A percentile compares a stretch with the other conserved stretches of the same genome.
Conservation (phyloP, 1,140 invertebrate genomes). For the Drosophila serrata region DNA sequence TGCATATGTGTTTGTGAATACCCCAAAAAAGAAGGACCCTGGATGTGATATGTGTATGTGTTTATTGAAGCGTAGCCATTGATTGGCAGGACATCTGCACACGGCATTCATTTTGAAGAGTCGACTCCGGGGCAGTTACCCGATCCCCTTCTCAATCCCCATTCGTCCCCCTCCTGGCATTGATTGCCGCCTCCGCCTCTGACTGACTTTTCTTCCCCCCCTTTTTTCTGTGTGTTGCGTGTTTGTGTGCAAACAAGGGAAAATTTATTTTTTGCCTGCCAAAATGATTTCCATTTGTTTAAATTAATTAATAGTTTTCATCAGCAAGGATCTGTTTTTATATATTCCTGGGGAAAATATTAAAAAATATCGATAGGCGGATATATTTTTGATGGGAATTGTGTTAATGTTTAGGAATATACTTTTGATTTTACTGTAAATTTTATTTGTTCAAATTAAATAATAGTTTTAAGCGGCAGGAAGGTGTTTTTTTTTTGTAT, state of each 20-base stretch:
- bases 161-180: background rate
- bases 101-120: slow-evolving; percentile 84
- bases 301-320: slow-evolving; percentile 74
- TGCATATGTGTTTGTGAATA: slow-evolving; percentile 31
- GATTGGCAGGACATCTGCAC: slow-evolving; percentile 85
- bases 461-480: too few relatives aligned
- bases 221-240: slow-evolving; percentile 10
- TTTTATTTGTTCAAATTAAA: too few relatives aligned
- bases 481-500: too few relatives aligned
- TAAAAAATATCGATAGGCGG: background rate
- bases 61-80: slow-evolving; percentile 85
- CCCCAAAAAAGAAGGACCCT: slow-evolving; percentile 20
- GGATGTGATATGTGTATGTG: slow-evolving; percentile 67
- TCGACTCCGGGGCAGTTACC: slow-evolving; percentile 23
- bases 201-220: slow-evolving; percentile 7
- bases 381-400: background rate
- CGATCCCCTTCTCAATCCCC: background rate
- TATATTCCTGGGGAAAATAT: background rate
- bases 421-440: background rate
- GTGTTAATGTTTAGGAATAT: too few relatives aligned
- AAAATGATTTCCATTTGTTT: slow-evolving; percentile 70
- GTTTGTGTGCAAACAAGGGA: slow-evolving; percentile 69
- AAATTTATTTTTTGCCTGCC: slow-evolving; percentile 59
- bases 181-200: background rate
- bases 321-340: background rate